A percentile compares a stretch with the other conserved stretches of the same genome.
Evolutionary conservation across 2,113 vertebrate species (phyloP).

Genomic region (Sphaerodactylus townsendi): DNA sequence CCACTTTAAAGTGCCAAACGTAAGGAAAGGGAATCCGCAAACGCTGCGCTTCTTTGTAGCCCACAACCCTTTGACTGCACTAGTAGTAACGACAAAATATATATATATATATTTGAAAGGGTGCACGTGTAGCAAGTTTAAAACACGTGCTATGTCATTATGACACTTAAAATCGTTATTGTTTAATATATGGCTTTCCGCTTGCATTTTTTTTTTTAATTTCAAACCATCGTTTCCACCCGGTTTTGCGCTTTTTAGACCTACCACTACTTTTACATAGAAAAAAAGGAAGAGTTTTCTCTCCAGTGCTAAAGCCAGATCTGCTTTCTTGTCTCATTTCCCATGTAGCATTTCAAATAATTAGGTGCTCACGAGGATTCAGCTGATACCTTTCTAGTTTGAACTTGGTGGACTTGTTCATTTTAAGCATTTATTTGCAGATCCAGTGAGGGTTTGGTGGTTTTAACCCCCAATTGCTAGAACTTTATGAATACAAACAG

Average conservation of each 20-base stretch:
- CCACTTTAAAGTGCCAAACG: conserved; percentile 35
- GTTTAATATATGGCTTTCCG: conserved; percentile 71
- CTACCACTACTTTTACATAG: conserved; percentile 54
- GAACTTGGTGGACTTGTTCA: conserved; percentile 75
- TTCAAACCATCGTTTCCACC: conserved; percentile 60
- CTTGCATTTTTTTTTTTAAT: conserved; percentile 47
- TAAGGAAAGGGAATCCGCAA: conserved; percentile 46
- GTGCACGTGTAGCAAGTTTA: conserved; percentile 35
- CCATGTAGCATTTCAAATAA: conserved; percentile 57
- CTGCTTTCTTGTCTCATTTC: conserved; percentile 44
- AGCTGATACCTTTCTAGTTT: conserved; percentile 69
- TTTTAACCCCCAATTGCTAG: conserved; percentile 72
- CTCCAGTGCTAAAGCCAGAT: conserved; percentile 42
- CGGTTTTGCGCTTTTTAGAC: conserved; percentile 66
- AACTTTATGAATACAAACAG: conserved; percentile 81
- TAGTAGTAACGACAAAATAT: conserved; percentile 55
- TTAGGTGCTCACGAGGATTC: conserved; percentile 66
- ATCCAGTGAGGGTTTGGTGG: conserved; percentile 66
- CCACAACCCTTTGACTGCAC: conserved; percentile 41
- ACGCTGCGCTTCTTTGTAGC: conserved; percentile 36
- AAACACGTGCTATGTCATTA: conserved; percentile 45
- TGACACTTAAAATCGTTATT: conserved; percentile 51
- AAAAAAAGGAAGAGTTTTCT: conserved; percentile 52
- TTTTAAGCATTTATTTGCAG: conserved; percentile 76
- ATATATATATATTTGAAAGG: conserved; percentile 30